A percentile compares a stretch with the other conserved stretches of the same genome.
Conservation (phyloP, 2,113 vertebrate species). For the Gobius niger region DNA sequence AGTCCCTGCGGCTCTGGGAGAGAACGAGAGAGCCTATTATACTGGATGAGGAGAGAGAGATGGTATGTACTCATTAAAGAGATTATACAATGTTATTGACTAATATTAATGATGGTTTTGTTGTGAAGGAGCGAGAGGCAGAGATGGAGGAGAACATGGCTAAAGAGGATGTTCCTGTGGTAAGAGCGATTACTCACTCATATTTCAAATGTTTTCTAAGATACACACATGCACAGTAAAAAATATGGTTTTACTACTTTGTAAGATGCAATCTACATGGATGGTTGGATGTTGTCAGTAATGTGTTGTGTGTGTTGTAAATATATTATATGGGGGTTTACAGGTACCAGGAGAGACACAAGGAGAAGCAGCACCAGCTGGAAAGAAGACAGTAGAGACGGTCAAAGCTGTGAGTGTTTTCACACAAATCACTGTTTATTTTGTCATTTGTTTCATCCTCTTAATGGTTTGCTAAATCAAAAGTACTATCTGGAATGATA, state of each 20-base stretch:
- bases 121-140: slow-evolving; percentile 85
- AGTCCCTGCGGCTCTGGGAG: slow-evolving; percentile 95
- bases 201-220: neutral
- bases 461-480: no score
- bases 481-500: no score
- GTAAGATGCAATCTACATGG: neutral
- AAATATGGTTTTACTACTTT: no score
- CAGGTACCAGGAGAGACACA: slow-evolving; percentile 91
- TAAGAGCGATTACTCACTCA: slow-evolving; percentile 63
- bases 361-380: slow-evolving; percentile 87
- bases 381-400: slow-evolving; percentile 92
- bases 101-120: neutral
- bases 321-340: neutral
- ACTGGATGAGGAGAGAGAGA: slow-evolving; percentile 93
- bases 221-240: no score
- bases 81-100: neutral
- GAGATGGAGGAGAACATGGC: slow-evolving; percentile 92
- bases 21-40: slow-evolving; percentile 92
- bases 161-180: slow-evolving; percentile 88
- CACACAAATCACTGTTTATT: neutral
- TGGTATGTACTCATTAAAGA: slow-evolving; percentile 73
- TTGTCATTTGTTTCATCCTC: no score
- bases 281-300: neutral
- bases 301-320: neutral
- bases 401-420: slow-evolving; percentile 90